A percentile compares a stretch with the other conserved stretches of the same genome.
Conservation (phyloP, 1,140 invertebrate genomes). For the Zaprionus taronus region DNA sequence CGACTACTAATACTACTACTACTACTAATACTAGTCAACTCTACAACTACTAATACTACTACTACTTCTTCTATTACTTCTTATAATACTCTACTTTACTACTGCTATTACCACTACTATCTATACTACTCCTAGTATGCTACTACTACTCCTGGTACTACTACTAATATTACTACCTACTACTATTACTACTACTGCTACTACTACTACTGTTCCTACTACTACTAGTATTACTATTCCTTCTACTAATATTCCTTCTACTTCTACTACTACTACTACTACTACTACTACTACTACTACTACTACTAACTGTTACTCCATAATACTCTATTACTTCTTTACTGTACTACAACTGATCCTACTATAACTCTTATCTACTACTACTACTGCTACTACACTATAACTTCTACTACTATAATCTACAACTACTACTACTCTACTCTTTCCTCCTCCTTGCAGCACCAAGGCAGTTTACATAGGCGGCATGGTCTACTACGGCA, state of each 20-base stretch:
- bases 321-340: too few species aligned
- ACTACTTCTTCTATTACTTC: background rate
- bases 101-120: background rate
- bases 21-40: background rate
- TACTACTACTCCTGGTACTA: background rate
- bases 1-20: background rate
- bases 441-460: conserved; percentile 81
- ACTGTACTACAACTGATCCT: too few species aligned
- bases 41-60: background rate
- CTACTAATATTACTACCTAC: background rate
- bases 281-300: too few species aligned
- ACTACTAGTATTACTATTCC: too few species aligned
- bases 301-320: too few species aligned
- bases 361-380: too few species aligned
- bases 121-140: background rate
- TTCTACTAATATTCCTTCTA: too few species aligned
- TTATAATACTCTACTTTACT: background rate
- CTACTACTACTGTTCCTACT: too few species aligned
- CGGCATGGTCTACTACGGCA: conserved; percentile 90
- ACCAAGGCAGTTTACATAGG: conserved; percentile 90
- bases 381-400: too few species aligned
- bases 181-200: too few species aligned
- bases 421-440: background rate
- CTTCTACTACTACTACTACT: too few species aligned
- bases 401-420: too few species aligned